Percentiles rank a stretch among this genome's conserved stretches.
Evolutionary conservation across 2,113 vertebrate species (phyloP).

Genomic region (Dendropsophus ebraccatus): DNA sequence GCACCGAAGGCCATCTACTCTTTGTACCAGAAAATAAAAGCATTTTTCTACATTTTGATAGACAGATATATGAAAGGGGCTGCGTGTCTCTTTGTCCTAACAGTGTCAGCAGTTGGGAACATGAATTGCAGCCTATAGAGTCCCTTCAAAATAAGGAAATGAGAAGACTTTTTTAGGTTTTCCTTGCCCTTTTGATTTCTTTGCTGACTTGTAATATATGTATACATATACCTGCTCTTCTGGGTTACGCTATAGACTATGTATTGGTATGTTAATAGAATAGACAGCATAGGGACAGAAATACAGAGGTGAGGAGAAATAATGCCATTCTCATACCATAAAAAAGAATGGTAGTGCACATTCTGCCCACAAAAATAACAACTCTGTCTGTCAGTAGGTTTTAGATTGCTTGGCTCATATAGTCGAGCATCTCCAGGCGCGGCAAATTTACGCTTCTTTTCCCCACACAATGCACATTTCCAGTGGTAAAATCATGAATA

Average conservation of each 20-base stretch:
- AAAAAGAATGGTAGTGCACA: constrained; percentile 18
- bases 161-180: too few species aligned
- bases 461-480: constrained; percentile 44
- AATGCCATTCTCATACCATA: constrained; percentile 16
- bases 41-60: too few species aligned
- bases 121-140: too few species aligned
- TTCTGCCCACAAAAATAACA: background rate
- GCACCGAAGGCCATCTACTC: too few species aligned
- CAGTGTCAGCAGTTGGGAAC: too few species aligned
- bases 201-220: background rate
- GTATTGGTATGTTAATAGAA: constrained; percentile 23
- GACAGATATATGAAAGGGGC: too few species aligned
- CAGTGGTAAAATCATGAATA: constrained; percentile 57
- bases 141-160: too few species aligned
- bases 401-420: constrained; percentile 35
- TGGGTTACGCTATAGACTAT: too few species aligned
- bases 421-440: constrained; percentile 30
- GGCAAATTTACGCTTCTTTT: constrained; percentile 49
- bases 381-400: constrained; percentile 33
- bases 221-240: background rate
- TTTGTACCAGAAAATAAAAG: too few species aligned
- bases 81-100: too few species aligned
- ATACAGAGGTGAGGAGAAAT: constrained; percentile 20
- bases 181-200: background rate
- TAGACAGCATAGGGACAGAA: background rate